phyloP scores from a whole-genome alignment of 2,797 vertebrate species.

The Sebastiscus albofasciatus region DNA sequence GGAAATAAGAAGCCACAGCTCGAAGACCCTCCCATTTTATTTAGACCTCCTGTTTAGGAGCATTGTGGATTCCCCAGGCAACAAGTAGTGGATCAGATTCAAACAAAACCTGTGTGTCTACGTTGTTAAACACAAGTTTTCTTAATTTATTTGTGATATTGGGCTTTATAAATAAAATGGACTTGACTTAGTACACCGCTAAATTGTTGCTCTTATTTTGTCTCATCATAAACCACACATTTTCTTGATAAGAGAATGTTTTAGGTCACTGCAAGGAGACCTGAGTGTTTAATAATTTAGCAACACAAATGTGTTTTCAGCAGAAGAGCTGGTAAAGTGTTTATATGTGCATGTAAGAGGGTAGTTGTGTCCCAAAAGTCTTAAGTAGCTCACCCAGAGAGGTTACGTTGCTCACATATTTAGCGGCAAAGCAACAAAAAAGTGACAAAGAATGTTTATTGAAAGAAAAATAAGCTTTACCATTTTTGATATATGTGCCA shows the following conservation, averaged over 20 bases:
- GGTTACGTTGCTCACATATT: neutral
- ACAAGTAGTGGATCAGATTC: neutral
- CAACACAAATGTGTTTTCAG: neutral
- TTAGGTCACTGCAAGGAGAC: constrained; percentile 15
- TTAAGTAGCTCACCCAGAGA: neutral
- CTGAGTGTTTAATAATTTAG: constrained; percentile 20
- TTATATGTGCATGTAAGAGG: neutral
- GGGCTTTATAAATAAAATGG: neutral
- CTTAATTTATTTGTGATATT: neutral
- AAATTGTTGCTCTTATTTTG: constrained; percentile 5
- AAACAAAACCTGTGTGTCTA: neutral
- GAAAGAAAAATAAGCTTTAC: neutral
- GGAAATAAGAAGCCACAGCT: neutral
- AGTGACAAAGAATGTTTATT: neutral
- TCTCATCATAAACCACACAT: neutral
- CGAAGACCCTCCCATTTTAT: neutral
- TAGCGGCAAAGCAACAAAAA: neutral
- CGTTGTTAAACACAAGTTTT: neutral
- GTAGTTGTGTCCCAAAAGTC: neutral
- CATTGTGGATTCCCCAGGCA: neutral
- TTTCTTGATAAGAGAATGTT: constrained; percentile 14
- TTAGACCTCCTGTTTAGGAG: neutral
- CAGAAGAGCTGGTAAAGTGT: constrained; percentile 17
- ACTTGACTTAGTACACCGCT: neutral
- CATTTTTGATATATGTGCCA: neutral